Conservation (phyloP, 2,888 invertebrate genomes). For the Nowickia ferox region DNA sequence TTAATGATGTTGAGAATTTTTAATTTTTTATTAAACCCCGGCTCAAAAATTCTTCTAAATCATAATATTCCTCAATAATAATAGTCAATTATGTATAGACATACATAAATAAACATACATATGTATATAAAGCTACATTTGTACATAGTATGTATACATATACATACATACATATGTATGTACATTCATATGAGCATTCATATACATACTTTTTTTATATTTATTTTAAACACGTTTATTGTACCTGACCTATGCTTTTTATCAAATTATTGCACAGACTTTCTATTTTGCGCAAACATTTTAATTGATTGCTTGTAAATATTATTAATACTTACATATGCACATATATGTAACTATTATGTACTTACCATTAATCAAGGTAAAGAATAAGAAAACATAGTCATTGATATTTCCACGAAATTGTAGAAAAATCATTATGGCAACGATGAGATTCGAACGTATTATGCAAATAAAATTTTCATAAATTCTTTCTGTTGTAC, state of each 20-base stretch:
- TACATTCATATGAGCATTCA: neutral
- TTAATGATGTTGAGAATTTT: no score
- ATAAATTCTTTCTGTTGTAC: constrained; percentile 1
- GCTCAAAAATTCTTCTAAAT: no score
- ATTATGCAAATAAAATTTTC: neutral
- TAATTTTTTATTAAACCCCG: no score
- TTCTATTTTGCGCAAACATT: constrained; percentile 42
- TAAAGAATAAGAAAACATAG: constrained; percentile 32
- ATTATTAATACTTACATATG: neutral
- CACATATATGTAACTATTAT: constrained; percentile 1
- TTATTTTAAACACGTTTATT: constrained; percentile 59
- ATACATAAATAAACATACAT: neutral
- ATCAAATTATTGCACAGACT: constrained; percentile 28
- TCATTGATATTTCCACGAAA: neutral
- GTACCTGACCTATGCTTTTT: constrained; percentile 55
- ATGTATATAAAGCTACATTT: no score
- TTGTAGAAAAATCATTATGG: constrained; percentile 52
- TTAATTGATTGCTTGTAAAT: neutral
- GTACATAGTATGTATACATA: neutral
- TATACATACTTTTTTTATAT: no score
- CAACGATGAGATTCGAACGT: neutral
- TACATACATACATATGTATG: neutral
- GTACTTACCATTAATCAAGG: constrained; percentile 58
- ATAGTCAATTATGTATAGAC: no score
- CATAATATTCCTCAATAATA: no score